A percentile compares a stretch with the other conserved stretches of the same genome.
Conservation (phyloP, 1,140 invertebrate species). For the Drosophila carrolli region DNA sequence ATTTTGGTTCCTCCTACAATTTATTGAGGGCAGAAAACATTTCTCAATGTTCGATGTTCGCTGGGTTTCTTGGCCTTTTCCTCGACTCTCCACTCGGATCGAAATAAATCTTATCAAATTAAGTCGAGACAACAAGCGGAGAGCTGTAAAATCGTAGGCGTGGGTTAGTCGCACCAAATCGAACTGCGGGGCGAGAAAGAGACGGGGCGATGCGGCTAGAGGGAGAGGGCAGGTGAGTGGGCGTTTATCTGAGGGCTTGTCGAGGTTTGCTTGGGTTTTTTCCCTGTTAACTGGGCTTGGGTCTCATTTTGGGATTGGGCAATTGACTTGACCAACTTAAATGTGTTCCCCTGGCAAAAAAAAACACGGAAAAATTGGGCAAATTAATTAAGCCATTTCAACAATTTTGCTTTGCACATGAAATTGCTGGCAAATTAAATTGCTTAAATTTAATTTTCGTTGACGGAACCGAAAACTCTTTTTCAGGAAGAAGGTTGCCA, state of each 20-base stretch:
- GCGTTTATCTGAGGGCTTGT: slow-evolving; percentile 63
- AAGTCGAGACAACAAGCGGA: slow-evolving; percentile 54
- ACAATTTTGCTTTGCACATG: slow-evolving; percentile 69
- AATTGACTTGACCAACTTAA: slow-evolving; percentile 77
- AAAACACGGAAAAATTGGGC: slow-evolving; percentile 60
- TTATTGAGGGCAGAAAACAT: slow-evolving; percentile 61
- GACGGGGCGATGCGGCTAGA: not conserved
- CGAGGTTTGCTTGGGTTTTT: slow-evolving; percentile 42
- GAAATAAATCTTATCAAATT: slow-evolving; percentile 79
- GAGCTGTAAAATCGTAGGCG: slow-evolving; percentile 58
- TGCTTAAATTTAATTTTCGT: slow-evolving; percentile 74
- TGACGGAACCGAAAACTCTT: slow-evolving; percentile 32
- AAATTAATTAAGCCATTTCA: slow-evolving; percentile 77
- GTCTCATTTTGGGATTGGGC: slow-evolving; percentile 59
- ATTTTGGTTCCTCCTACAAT: slow-evolving; percentile 33
- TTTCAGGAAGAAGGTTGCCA: slow-evolving; percentile 53
- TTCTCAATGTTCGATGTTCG: slow-evolving; percentile 67
- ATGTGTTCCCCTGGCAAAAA: slow-evolving; percentile 42
- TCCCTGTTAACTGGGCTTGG: slow-evolving; percentile 40
- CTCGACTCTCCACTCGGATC: slow-evolving; percentile 41
- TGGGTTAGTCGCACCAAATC: slow-evolving; percentile 60
- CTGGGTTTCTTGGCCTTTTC: slow-evolving; percentile 59
- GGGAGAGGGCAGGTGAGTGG: slow-evolving; percentile 10
- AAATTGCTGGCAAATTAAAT: slow-evolving; percentile 75
- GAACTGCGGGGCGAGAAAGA: slow-evolving; percentile 28